Percentiles rank a stretch among this genome's conserved stretches.
Conservation (phyloP, 2,888 invertebrate species). For the Ichneumoninae sp. region DNA sequence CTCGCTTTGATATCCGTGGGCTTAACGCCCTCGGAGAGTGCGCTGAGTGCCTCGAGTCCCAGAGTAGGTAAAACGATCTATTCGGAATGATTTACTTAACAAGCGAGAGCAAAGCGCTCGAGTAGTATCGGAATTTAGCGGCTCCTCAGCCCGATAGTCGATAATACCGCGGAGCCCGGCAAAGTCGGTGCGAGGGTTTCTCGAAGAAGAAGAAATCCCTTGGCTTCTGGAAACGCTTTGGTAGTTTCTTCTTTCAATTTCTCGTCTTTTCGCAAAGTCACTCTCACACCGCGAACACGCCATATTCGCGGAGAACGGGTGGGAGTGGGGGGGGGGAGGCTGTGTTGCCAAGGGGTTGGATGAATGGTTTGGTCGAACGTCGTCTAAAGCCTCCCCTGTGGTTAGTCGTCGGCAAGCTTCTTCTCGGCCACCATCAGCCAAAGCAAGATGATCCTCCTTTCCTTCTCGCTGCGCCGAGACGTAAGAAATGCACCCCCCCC, state of each 20-base stretch:
- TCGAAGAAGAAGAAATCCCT: slow-evolving; percentile 60
- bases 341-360: slow-evolving; percentile 10
- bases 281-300: slow-evolving; percentile 20
- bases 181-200: slow-evolving; percentile 30
- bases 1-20: no score
- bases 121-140: slow-evolving; percentile 33
- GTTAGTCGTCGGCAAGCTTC: slow-evolving; percentile 44
- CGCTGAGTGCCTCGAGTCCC: neutral
- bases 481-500: slow-evolving; percentile 71
- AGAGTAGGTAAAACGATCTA: slow-evolving; percentile 6
- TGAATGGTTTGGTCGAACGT: slow-evolving; percentile 27
- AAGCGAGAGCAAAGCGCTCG: slow-evolving; percentile 28
- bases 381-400: slow-evolving; percentile 53
- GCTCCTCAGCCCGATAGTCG: slow-evolving; percentile 47
- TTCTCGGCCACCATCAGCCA: slow-evolving; percentile 41
- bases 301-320: no score
- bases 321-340: neutral
- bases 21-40: neutral
- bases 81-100: slow-evolving; percentile 52
- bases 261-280: slow-evolving; percentile 51
- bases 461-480: slow-evolving; percentile 61
- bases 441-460: slow-evolving; percentile 75
- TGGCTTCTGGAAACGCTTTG: slow-evolving; percentile 66
- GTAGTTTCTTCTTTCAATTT: slow-evolving; percentile 36
- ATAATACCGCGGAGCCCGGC: slow-evolving; percentile 49